Evolutionary conservation across 2,113 vertebrate genomes (phyloP).

Genomic region (Oceanites oceanicus): DNA sequence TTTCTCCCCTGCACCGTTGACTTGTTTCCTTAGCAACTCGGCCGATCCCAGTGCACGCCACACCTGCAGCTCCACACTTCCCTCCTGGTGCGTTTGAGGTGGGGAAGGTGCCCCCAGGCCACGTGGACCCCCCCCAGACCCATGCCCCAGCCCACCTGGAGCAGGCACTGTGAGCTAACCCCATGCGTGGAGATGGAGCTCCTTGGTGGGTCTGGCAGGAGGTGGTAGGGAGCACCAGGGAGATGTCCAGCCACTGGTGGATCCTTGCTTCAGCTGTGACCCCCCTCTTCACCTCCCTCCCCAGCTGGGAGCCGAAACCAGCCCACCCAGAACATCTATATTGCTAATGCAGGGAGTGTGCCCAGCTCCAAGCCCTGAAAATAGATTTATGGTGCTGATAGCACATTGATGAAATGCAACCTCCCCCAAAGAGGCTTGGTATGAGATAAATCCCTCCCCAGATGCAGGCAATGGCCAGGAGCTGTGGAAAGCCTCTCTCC

Average conservation of each 20-base stretch:
- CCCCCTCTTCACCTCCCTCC: background rate
- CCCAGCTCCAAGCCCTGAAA: background rate
- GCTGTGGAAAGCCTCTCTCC: background rate
- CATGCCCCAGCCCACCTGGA: background rate
- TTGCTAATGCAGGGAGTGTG: background rate
- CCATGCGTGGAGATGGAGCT: background rate
- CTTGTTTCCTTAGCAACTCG: slow-evolving; percentile 78
- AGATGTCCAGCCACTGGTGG: background rate
- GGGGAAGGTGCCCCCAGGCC: background rate
- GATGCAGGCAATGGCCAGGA: background rate
- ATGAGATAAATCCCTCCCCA: background rate
- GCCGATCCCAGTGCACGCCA: slow-evolving; percentile 24
- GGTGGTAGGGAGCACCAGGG: background rate
- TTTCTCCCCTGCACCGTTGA: slow-evolving; percentile 69
- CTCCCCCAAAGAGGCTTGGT: background rate
- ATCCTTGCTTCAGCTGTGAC: background rate
- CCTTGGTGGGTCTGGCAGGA: background rate
- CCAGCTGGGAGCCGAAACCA: background rate
- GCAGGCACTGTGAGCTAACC: background rate
- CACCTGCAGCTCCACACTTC: slow-evolving; percentile 52
- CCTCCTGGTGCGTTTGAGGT: background rate
- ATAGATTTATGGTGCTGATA: slow-evolving; percentile 8
- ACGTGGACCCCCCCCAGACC: background rate
- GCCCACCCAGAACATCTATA: background rate
- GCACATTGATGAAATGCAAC: background rate